These are phyloP conservation scores for Gymnoscopelus braueri DNA, from an alignment of 2,797 vertebrate genomes.

Conservation along the genomic window DNA sequence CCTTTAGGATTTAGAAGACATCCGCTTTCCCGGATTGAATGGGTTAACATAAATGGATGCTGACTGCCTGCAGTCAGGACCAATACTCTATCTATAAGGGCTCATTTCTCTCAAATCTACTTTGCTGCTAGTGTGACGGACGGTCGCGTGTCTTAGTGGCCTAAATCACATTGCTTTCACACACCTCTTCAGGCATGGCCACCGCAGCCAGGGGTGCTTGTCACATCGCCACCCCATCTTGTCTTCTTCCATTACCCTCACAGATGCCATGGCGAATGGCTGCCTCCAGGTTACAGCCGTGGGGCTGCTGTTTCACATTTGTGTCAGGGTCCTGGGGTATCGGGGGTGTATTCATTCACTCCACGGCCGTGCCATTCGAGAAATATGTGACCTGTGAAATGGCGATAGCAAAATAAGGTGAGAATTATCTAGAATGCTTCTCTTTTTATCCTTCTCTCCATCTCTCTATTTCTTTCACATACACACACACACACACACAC, in stretches of 20 bases:
- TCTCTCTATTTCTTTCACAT: not conserved
- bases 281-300: slow-evolving; percentile 63
- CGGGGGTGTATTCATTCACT: slow-evolving; percentile 50
- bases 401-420: slow-evolving; percentile 56
- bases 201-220: slow-evolving; percentile 64
- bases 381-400: slow-evolving; percentile 50
- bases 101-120: slow-evolving; percentile 77
- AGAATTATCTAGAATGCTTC: slow-evolving; percentile 37
- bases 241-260: slow-evolving; percentile 78
- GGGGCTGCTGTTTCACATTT: slow-evolving; percentile 66
- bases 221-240: slow-evolving; percentile 67
- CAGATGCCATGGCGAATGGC: slow-evolving; percentile 66
- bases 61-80: slow-evolving; percentile 76
- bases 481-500: slow-evolving; percentile 31
- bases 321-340: slow-evolving; percentile 43
- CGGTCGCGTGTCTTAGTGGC: slow-evolving; percentile 65
- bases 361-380: slow-evolving; percentile 40
- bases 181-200: slow-evolving; percentile 66
- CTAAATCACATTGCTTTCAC: slow-evolving; percentile 76
- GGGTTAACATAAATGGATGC: slow-evolving; percentile 76
- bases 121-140: slow-evolving; percentile 72
- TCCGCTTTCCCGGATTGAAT: too few relatives aligned
- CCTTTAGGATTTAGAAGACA: too few relatives aligned
- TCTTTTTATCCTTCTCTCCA: slow-evolving; percentile 7
- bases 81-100: slow-evolving; percentile 76